phyloP scores from a whole-genome alignment of 2,888 invertebrate genomes.

The Lamellibrachia columna region DNA sequence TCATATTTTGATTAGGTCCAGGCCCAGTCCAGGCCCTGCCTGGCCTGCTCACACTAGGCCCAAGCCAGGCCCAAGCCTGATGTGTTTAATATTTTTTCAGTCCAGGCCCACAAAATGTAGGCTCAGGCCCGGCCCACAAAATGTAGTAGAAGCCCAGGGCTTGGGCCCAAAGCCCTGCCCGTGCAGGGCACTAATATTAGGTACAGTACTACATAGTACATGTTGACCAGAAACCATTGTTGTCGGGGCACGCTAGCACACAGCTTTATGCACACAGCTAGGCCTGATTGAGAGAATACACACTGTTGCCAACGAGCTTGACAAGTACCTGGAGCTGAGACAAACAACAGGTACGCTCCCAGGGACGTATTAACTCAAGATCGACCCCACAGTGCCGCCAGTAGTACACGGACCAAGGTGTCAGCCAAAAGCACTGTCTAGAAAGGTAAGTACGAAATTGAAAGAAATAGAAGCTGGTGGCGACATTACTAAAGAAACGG shows the following conservation, averaged over 20 bases:
- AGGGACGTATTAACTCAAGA: neutral
- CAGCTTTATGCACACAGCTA: neutral
- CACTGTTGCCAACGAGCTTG: constrained; percentile 23
- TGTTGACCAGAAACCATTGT: constrained; percentile 8
- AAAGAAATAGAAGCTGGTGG: constrained; percentile 42
- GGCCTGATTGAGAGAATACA: constrained; percentile 22
- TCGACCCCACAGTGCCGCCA: neutral
- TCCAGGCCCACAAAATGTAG: too few relatives aligned
- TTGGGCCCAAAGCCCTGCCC: too few relatives aligned
- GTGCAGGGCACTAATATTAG: too few relatives aligned
- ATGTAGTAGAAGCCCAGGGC: too few relatives aligned
- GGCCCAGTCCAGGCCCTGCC: too few relatives aligned
- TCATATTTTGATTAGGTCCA: too few relatives aligned
- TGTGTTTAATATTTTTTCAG: too few relatives aligned
- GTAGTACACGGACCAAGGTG: constrained; percentile 22
- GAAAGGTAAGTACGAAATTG: too few relatives aligned
- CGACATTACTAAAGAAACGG: constrained; percentile 38
- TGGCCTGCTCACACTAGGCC: too few relatives aligned
- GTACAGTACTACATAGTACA: constrained; percentile 20
- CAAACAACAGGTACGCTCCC: constrained; percentile 17
- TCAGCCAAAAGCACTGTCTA: constrained; percentile 34
- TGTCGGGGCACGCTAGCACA: constrained; percentile 23
- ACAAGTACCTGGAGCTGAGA: constrained; percentile 25
- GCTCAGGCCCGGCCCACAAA: too few relatives aligned
- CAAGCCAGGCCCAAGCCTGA: too few relatives aligned